phyloP scores from a whole-genome alignment of 1,140 invertebrate species.

The Drosophila fuyamai region DNA sequence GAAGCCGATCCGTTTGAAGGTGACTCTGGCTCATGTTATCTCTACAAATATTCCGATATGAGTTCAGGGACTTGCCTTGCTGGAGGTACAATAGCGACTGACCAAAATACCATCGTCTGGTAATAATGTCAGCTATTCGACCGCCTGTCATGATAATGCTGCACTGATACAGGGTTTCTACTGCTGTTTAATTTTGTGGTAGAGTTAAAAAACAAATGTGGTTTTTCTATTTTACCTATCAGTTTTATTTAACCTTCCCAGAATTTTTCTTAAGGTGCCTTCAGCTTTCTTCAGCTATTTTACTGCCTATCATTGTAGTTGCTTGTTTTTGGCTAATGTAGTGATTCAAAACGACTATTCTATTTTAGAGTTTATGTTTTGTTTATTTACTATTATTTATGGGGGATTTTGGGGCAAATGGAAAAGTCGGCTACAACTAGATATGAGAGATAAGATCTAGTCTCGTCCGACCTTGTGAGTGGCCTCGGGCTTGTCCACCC shows the following conservation, averaged over 20 bases:
- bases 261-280: no score
- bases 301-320: no score
- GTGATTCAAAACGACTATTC: no score
- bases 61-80: background rate
- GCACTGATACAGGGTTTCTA: conserved; percentile 8
- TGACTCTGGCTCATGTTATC: conserved; percentile 56
- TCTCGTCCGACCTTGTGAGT: conserved; percentile 86
- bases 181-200: background rate
- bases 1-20: conserved; percentile 71
- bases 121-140: background rate
- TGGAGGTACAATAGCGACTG: conserved; percentile 3
- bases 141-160: conserved; percentile 18
- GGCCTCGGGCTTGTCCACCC: conserved; percentile 91
- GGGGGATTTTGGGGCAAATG: conserved; percentile 9
- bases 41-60: conserved; percentile 11
- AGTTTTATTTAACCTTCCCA: background rate
- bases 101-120: background rate
- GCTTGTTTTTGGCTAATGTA: no score
- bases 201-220: background rate
- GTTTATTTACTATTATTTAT: conserved; percentile 33
- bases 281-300: background rate
- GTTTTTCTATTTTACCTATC: background rate
- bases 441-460: conserved; percentile 51
- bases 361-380: background rate
- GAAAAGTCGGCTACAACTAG: conserved; percentile 23